Evolutionary conservation across 2,113 vertebrate species (phyloP).

Genomic region (Ciconia maguari): DNA sequence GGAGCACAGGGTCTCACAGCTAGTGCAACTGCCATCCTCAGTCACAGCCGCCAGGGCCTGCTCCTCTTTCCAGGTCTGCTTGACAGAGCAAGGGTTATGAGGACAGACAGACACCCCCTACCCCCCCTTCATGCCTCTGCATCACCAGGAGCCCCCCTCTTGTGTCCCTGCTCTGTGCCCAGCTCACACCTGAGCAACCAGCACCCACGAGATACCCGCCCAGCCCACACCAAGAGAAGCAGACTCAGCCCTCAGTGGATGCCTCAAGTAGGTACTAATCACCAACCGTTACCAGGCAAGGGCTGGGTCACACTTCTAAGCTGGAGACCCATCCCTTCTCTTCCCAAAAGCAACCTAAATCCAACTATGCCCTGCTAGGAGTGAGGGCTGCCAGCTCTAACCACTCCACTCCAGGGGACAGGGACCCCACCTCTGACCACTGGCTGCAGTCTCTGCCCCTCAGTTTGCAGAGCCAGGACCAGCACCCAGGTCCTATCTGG

Average conservation of each 20-base stretch:
- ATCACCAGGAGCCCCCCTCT: not conserved
- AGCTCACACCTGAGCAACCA: not conserved
- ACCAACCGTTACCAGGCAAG: not conserved
- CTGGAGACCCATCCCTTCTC: not conserved
- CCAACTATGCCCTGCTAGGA: not conserved
- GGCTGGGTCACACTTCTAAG: not conserved
- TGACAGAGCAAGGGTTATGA: not conserved
- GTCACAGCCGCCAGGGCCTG: not conserved
- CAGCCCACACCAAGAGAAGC: not conserved
- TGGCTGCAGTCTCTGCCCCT: not conserved
- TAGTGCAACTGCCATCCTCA: not conserved
- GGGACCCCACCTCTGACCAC: fast-evolving
- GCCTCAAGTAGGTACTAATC: not conserved
- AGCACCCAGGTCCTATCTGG: not conserved
- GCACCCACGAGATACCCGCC: not conserved
- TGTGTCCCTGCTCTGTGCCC: not conserved
- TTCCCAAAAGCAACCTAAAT: not conserved
- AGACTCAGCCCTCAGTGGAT: not conserved
- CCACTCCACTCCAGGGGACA: not conserved
- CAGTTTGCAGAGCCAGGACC: not conserved
- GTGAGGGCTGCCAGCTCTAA: not conserved
- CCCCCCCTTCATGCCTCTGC: not conserved
- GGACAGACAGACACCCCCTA: not conserved
- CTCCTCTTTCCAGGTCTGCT: not conserved
- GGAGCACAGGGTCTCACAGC: not conserved